Evolutionary conservation across 2,888 invertebrate species (phyloP).

Genomic region (Pyrocoelia pectoralis): DNA sequence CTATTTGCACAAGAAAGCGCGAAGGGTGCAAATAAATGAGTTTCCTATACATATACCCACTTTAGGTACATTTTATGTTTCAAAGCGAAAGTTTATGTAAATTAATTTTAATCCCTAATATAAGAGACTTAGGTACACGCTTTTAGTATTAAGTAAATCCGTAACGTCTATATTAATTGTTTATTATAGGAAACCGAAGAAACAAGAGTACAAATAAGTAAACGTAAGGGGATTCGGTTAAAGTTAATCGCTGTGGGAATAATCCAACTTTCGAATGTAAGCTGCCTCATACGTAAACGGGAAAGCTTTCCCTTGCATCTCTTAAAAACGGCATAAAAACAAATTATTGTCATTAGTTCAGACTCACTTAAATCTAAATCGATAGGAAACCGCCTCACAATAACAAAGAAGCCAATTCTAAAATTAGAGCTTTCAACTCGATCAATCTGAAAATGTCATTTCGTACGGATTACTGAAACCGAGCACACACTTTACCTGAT

Average conservation of each 20-base stretch:
- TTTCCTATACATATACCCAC: conserved; percentile 6
- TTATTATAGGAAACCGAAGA: conserved; percentile 25
- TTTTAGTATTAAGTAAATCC: too few relatives aligned
- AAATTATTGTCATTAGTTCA: neutral
- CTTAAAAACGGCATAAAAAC: conserved; percentile 14
- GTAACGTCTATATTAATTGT: too few relatives aligned
- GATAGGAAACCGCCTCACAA: too few relatives aligned
- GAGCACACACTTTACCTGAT: conserved; percentile 28
- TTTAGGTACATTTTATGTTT: conserved; percentile 18
- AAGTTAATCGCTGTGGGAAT: conserved; percentile 21
- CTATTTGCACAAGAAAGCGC: conserved; percentile 53
- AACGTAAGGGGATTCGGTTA: conserved; percentile 13
- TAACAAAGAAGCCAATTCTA: too few relatives aligned
- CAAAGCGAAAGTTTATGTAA: too few relatives aligned
- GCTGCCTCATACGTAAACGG: conserved; percentile 13
- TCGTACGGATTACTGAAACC: conserved; percentile 26
- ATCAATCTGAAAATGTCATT: conserved; percentile 29
- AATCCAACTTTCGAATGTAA: conserved; percentile 24
- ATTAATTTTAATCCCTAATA: too few relatives aligned
- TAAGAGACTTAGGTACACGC: too few relatives aligned
- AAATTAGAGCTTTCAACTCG: conserved; percentile 14
- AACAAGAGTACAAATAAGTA: conserved; percentile 36
- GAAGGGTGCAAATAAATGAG: conserved; percentile 51
- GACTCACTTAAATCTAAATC: too few relatives aligned
- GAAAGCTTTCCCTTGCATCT: conserved; percentile 16